Evolutionary conservation across 2,888 invertebrate genomes (phyloP).

Genomic region (Caenorhabditis afra): DNA sequence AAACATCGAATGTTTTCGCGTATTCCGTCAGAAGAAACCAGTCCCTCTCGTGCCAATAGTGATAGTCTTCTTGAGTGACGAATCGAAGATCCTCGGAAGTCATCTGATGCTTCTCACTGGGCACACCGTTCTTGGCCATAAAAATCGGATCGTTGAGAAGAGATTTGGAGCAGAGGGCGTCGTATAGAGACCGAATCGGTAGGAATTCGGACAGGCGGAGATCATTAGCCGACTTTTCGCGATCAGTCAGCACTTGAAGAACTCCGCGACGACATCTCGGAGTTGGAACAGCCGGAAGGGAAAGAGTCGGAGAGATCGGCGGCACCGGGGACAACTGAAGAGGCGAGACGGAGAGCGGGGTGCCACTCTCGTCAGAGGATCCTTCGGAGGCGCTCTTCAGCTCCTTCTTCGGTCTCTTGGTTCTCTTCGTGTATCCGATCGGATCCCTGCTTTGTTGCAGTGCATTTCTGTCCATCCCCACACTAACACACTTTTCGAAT

Average conservation of each 20-base stretch:
- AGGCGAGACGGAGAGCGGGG: conserved; percentile 43
- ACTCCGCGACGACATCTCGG: background rate
- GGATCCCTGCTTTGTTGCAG: conserved; percentile 80
- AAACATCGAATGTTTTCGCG: conserved; percentile 78
- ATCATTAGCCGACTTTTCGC: conserved; percentile 46
- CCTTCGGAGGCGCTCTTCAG: conserved; percentile 30
- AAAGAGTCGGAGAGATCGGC: conserved; percentile 21
- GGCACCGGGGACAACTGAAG: conserved; percentile 29
- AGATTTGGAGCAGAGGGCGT: conserved; percentile 60
- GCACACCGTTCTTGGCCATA: conserved; percentile 42
- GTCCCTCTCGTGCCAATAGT: conserved; percentile 78
- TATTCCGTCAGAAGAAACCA: conserved; percentile 79
- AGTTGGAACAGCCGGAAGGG: background rate
- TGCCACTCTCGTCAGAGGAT: conserved; percentile 17
- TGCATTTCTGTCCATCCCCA: conserved; percentile 74
- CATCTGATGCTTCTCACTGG: conserved; percentile 46
- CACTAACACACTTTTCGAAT: conserved; percentile 72
- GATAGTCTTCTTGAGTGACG: conserved; percentile 73
- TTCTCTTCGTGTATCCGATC: conserved; percentile 80
- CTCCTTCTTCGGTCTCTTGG: conserved; percentile 67
- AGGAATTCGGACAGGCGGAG: conserved; percentile 60
- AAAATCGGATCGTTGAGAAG: conserved; percentile 54
- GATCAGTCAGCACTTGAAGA: conserved; percentile 18
- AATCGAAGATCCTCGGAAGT: conserved; percentile 59
- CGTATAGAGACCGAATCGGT: conserved; percentile 43